Evolutionary conservation across 2,113 vertebrate species (phyloP).

Genomic region (Atrichornis clamosus): DNA sequence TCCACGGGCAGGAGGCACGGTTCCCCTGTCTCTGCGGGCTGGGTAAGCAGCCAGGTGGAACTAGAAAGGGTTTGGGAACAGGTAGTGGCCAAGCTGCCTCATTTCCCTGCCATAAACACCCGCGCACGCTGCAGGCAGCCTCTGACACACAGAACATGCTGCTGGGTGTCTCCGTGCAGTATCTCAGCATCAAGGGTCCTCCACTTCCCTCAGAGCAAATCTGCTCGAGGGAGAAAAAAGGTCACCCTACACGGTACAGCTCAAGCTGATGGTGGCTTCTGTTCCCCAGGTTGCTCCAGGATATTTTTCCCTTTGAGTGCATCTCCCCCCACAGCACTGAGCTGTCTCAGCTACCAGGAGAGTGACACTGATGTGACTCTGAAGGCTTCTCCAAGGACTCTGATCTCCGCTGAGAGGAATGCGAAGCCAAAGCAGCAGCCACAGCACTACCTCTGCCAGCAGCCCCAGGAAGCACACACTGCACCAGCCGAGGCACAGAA

Average conservation of each 20-base stretch:
- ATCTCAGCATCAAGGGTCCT: background rate
- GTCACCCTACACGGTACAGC: background rate
- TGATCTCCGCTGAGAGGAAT: background rate
- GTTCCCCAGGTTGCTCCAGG: background rate
- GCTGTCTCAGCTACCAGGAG: background rate
- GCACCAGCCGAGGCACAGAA: background rate
- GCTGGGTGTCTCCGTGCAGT: background rate
- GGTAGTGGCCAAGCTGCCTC: background rate
- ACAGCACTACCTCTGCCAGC: fast-evolving
- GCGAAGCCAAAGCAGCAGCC: background rate
- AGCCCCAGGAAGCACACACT: background rate
- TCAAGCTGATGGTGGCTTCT: background rate
- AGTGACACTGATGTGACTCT: background rate
- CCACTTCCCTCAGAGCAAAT: background rate
- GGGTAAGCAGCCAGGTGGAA: background rate
- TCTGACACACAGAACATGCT: background rate
- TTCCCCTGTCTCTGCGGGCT: background rate
- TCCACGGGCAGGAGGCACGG: background rate
- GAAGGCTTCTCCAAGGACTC: background rate
- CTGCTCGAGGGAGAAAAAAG: background rate
- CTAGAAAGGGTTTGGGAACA: background rate
- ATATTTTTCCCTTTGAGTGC: background rate
- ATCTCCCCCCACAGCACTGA: background rate
- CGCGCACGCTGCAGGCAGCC: background rate
- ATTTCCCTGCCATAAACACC: background rate